phyloP scores from a whole-genome alignment of 2,113 vertebrate species.

The Bothrops jararaca region DNA sequence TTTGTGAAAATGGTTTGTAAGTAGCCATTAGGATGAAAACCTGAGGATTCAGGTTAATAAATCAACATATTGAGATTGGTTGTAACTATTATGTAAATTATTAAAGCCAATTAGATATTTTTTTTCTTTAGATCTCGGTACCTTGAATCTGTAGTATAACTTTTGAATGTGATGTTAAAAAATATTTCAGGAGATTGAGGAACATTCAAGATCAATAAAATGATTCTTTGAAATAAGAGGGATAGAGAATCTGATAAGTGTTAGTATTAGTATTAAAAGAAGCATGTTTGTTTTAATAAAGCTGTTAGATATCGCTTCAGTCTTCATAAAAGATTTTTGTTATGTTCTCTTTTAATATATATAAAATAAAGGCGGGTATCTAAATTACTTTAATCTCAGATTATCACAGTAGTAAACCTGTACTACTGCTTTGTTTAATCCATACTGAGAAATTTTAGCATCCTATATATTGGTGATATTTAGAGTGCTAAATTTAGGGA shows the following conservation, averaged over 20 bases:
- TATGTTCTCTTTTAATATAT: neutral
- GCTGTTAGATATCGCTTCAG: neutral
- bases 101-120: neutral
- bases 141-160: neutral
- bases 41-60: neutral
- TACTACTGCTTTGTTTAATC: neutral
- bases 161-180: neutral
- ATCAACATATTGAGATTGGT: neutral
- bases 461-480: neutral
- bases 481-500: neutral
- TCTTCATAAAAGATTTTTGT: neutral
- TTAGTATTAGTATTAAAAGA: neutral
- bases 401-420: accelerated
- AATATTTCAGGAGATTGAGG: neutral
- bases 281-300: neutral
- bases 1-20: neutral
- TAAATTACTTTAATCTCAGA: neutral
- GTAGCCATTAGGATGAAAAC: neutral
- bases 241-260: neutral
- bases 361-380: neutral
- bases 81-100: neutral
- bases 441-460: neutral
- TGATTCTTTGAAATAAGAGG: neutral
- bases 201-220: neutral
- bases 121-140: neutral